Conservation (phyloP, 2,797 vertebrate species). For the Trichosurus vulpecula region DNA sequence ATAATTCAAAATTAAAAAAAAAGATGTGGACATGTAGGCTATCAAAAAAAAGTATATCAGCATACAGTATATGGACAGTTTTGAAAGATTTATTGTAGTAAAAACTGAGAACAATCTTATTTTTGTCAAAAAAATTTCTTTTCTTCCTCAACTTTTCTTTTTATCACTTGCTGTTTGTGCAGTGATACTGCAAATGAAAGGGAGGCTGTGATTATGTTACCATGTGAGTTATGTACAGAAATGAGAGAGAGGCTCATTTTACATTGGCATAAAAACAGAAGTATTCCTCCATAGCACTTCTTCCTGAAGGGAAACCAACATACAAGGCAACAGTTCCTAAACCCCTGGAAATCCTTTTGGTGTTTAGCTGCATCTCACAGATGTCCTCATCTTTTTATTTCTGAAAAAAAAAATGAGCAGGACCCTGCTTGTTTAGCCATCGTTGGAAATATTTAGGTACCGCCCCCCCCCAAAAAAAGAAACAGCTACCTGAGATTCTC, state of each 20-base stretch:
- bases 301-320: neutral
- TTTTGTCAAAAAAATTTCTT: neutral
- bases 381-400: neutral
- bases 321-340: neutral
- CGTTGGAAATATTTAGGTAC: neutral
- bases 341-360: neutral
- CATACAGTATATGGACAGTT: neutral
- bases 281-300: neutral
- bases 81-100: neutral
- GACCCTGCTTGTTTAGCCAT: neutral
- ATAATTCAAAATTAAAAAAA: too few species aligned
- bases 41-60: neutral
- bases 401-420: neutral
- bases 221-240: neutral
- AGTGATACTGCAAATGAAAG: neutral
- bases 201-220: neutral
- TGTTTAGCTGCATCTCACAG: neutral
- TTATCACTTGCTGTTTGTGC: constrained; percentile 42
- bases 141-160: constrained; percentile 52
- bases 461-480: neutral
- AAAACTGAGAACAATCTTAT: neutral
- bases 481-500: neutral
- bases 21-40: neutral
- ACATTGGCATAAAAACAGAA: constrained; percentile 39
- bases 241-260: constrained; percentile 37